Evolutionary conservation across 35 echinoderm and acorn worm genomes (phyloP).

Genomic region (Patiria miniata): DNA sequence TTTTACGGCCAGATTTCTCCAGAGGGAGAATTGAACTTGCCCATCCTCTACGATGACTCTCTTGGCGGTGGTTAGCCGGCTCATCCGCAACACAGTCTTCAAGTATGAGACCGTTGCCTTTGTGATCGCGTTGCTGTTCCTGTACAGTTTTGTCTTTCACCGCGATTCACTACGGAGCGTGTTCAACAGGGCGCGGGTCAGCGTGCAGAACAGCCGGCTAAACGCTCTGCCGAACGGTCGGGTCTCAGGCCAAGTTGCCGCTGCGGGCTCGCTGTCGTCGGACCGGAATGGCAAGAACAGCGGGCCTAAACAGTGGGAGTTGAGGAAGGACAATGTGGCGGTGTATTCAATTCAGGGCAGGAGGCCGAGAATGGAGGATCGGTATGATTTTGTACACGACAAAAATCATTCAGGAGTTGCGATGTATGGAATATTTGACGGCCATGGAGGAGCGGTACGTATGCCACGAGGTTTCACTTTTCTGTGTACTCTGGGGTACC

Average conservation of each 20-base stretch:
- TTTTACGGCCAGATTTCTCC: not conserved
- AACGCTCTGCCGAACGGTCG: constrained; percentile 22
- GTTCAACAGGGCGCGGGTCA: constrained; percentile 53
- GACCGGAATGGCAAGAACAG: constrained; percentile 34
- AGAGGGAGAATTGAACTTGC: not conserved
- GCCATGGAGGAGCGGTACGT: constrained; percentile 92
- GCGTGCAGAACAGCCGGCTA: constrained; percentile 36
- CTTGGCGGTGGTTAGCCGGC: constrained; percentile 68
- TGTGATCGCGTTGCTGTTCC: constrained; percentile 50
- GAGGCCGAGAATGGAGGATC: constrained; percentile 83
- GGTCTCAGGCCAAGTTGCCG: constrained; percentile 1
- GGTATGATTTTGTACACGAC: constrained; percentile 75
- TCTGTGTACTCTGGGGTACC: too few species aligned
- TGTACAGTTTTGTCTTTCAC: constrained; percentile 65
- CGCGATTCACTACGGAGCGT: constrained; percentile 58
- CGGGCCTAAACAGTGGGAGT: constrained; percentile 43
- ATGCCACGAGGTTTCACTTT: too few species aligned
- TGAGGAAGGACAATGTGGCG: constrained; percentile 80
- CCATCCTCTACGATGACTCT: constrained; percentile 55
- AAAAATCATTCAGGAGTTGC: constrained; percentile 36
- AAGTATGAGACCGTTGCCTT: constrained; percentile 74
- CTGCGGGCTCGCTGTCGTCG: constrained; percentile 23
- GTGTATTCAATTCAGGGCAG: constrained; percentile 93
- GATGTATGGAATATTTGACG: constrained; percentile 90
- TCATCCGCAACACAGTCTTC: constrained; percentile 62